phyloP scores from a whole-genome alignment of 1,140 invertebrate species.

The Octopus sinensis region DNA sequence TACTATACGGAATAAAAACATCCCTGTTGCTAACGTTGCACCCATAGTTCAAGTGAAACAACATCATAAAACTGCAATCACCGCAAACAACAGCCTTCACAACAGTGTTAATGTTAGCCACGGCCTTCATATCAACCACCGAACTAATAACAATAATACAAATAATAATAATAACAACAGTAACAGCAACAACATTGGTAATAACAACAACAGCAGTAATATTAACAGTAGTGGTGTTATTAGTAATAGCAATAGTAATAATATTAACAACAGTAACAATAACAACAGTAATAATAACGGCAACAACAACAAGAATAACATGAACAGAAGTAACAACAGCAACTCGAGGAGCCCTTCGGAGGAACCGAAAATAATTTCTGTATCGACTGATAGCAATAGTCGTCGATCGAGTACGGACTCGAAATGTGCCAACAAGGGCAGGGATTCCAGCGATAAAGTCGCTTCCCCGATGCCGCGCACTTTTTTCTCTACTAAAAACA shows the following conservation, averaged over 20 bases:
- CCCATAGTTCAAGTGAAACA: slow-evolving; percentile 40
- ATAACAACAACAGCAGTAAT: no score
- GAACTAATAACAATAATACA: neutral
- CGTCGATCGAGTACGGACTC: neutral
- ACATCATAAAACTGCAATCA: neutral
- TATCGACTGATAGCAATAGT: neutral
- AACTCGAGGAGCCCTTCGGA: neutral
- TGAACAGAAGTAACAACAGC: neutral
- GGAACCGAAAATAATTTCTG: neutral
- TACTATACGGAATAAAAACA: slow-evolving; percentile 34
- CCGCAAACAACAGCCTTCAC: neutral
- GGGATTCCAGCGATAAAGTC: neutral
- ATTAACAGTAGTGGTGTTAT: neutral
- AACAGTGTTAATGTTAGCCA: neutral
- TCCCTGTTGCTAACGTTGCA: slow-evolving; percentile 47
- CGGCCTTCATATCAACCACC: neutral
- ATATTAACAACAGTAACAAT: neutral
- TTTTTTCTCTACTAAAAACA: neutral
- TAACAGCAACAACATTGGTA: neutral
- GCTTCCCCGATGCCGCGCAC: neutral
- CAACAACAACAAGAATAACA: neutral
- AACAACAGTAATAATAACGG: neutral
- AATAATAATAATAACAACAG: neutral
- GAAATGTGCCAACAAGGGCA: neutral
- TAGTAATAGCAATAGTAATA: neutral